Conservation (phyloP, 2,888 invertebrate species). For the Aspidiotus destructor region DNA sequence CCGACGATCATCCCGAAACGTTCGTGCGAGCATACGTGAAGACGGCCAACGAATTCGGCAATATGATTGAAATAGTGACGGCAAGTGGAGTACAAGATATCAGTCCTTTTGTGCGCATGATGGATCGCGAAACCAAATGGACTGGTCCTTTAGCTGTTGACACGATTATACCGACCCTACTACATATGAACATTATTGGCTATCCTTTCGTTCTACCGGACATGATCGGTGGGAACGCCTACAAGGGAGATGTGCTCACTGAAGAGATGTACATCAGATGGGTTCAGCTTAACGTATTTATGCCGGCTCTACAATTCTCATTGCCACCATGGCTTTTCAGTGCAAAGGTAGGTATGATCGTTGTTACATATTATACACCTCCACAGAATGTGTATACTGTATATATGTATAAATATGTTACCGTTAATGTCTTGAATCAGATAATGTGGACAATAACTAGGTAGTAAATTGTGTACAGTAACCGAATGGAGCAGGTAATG, state of each 20-base stretch:
- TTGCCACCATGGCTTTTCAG: conserved; percentile 70
- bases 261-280: conserved; percentile 65
- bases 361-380: not conserved
- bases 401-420: not conserved
- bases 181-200: conserved; percentile 54
- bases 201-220: conserved; percentile 68
- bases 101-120: conserved; percentile 63
- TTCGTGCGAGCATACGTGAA: conserved; percentile 45
- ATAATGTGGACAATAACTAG: too few relatives aligned
- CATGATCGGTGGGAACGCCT: conserved; percentile 64
- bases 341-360: conserved; percentile 43
- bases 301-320: conserved; percentile 72
- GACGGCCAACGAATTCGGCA: conserved; percentile 50
- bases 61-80: conserved; percentile 57
- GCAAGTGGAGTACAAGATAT: conserved; percentile 60
- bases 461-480: too few relatives aligned
- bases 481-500: too few relatives aligned
- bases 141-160: conserved; percentile 58
- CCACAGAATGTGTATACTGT: not conserved
- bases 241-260: conserved; percentile 46
- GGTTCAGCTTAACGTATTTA: conserved; percentile 65
- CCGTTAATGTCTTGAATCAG: too few relatives aligned
- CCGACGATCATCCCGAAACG: conserved; percentile 25
- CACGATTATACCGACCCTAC: conserved; percentile 59
- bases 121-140: conserved; percentile 61